Conservation (phyloP, 2,797 vertebrate species). For the Oophaga sylvatica region DNA sequence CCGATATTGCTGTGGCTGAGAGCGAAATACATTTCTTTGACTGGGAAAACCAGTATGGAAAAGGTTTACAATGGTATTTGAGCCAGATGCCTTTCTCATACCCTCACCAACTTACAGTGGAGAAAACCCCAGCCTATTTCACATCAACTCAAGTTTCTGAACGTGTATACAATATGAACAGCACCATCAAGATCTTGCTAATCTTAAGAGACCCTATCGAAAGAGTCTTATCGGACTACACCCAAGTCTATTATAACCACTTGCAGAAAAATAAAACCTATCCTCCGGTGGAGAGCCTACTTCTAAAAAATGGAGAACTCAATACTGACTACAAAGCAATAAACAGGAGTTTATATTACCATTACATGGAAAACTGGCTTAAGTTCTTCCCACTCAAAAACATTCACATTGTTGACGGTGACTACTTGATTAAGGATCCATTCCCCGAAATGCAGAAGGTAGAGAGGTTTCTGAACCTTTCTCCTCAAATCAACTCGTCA, state of each 20-base stretch:
- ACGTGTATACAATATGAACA: conserved; percentile 86
- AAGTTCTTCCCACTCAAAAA: conserved; percentile 83
- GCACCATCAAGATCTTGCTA: conserved; percentile 85
- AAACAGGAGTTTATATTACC: conserved; percentile 91
- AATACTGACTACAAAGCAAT: conserved; percentile 94
- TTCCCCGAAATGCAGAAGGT: conserved; percentile 91
- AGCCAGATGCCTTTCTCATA: conserved; percentile 90
- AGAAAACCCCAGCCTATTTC: conserved; percentile 97
- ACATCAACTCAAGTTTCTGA: conserved; percentile 88
- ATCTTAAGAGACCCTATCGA: conserved; percentile 94
- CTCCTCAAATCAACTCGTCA: conserved; percentile 87
- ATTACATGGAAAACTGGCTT: conserved; percentile 93
- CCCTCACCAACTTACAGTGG: conserved; percentile 87
- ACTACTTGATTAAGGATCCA: conserved; percentile 89
- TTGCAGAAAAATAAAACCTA: conserved; percentile 91
- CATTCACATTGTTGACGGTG: conserved; percentile 92
- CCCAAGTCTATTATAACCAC: conserved; percentile 96
- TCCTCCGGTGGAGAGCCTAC: conserved; percentile 86
- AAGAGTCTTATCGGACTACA: conserved; percentile 95
- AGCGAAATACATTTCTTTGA: conserved; percentile 97
- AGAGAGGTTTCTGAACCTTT: conserved; percentile 86
- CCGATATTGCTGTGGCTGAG: conserved; percentile 84
- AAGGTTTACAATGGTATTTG: conserved; percentile 88
- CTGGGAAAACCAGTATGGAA: conserved; percentile 90
- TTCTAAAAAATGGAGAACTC: conserved; percentile 85